Conservation (phyloP, 1,140 invertebrate genomes). For the Drosophila suzukii region DNA sequence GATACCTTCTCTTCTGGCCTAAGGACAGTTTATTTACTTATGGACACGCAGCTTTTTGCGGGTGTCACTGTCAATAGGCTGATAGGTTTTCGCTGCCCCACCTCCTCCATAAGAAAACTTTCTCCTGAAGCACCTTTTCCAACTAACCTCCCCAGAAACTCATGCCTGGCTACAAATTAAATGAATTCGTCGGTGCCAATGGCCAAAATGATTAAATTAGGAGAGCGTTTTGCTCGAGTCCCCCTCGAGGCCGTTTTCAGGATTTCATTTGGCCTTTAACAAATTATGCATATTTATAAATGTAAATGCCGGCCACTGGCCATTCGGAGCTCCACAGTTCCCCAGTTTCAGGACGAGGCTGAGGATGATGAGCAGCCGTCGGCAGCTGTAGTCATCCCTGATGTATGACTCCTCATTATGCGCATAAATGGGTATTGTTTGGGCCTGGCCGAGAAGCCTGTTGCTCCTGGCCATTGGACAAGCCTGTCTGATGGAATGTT, state of each 20-base stretch:
- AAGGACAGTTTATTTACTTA: conserved; percentile 74
- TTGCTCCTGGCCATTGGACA: conserved; percentile 36
- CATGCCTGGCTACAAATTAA: conserved; percentile 48
- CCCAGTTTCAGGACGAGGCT: neutral
- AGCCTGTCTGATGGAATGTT: conserved; percentile 52
- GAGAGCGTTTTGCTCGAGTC: conserved; percentile 24
- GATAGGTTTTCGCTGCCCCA: conserved; percentile 39
- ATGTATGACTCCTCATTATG: conserved; percentile 71
- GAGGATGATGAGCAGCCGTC: conserved; percentile 38
- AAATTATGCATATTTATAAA: conserved; percentile 75
- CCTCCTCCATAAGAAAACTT: neutral
- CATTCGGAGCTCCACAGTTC: conserved; percentile 7
- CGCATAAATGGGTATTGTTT: conserved; percentile 69
- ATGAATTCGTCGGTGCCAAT: conserved; percentile 48
- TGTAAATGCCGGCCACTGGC: conserved; percentile 58
- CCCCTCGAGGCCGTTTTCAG: conserved; percentile 33
- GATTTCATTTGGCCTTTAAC: conserved; percentile 64
- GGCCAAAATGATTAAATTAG: conserved; percentile 78
- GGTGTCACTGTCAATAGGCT: conserved; percentile 64
- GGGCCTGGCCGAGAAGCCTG: conserved; percentile 46
- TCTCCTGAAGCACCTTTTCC: conserved; percentile 2
- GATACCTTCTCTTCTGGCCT: conserved; percentile 43
- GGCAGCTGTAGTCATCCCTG: conserved; percentile 45
- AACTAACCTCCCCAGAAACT: neutral
- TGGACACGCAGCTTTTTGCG: conserved; percentile 66